Evolutionary conservation across 1,140 invertebrate species (phyloP).

Genomic region (Formica exsecta): DNA sequence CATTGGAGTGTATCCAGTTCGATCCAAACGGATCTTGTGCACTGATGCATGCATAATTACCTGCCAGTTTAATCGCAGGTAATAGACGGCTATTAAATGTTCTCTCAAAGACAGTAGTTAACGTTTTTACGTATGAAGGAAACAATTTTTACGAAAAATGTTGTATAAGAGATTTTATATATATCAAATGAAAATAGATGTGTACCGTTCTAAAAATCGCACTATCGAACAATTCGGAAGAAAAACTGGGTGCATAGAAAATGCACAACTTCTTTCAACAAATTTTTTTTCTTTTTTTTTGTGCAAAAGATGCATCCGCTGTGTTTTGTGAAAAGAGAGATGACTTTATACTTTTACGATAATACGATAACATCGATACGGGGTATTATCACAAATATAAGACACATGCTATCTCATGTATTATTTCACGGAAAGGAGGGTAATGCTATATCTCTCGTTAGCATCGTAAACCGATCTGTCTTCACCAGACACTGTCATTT

Average conservation of each 20-base stretch:
- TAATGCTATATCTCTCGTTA: background rate
- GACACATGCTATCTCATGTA: constrained; percentile 1
- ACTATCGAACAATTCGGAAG: background rate
- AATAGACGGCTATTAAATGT: background rate
- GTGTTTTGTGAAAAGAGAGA: background rate
- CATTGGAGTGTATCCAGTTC: constrained; percentile 3
- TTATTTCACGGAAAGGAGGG: constrained; percentile 5
- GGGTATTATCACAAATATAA: constrained; percentile 34
- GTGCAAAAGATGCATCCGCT: background rate
- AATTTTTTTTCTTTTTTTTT: background rate
- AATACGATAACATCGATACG: constrained; percentile 46
- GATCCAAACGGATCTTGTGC: constrained; percentile 16
- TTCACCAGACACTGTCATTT: constrained; percentile 34
- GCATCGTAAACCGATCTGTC: constrained; percentile 52
- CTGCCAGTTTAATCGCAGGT: constrained; percentile 22
- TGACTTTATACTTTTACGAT: background rate
- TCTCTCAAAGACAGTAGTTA: background rate
- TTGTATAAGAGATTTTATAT: background rate
- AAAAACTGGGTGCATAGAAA: background rate
- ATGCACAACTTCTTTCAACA: background rate
- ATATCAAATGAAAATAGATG: background rate
- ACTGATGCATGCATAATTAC: constrained; percentile 33
- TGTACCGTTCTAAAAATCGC: background rate
- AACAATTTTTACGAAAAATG: background rate
- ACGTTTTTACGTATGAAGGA: background rate